A percentile compares a stretch with the other conserved stretches of the same genome.
Conservation (phyloP, 2,797 vertebrate species). For the Morelia viridis region DNA sequence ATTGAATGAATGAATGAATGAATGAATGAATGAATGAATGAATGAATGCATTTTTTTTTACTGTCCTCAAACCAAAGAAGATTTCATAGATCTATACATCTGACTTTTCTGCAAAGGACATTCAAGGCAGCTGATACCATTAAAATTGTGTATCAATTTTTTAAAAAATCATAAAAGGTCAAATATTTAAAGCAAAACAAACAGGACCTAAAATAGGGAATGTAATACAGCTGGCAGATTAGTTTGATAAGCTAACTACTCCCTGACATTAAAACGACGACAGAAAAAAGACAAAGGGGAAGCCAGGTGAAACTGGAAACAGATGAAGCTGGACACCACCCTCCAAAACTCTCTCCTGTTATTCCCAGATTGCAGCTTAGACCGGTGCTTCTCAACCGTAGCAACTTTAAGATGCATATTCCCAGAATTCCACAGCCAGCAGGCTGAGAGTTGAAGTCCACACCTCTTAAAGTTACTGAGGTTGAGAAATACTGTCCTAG, state of each 20-base stretch:
- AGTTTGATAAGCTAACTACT: neutral
- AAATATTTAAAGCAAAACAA: neutral
- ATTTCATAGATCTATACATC: neutral
- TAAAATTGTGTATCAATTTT: neutral
- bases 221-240: neutral
- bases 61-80: too few species aligned
- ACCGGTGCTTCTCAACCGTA: too few species aligned
- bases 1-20: too few species aligned
- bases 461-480: too few species aligned
- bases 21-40: too few species aligned
- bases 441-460: too few species aligned
- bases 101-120: neutral
- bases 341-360: neutral
- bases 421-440: too few species aligned
- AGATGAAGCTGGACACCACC: neutral
- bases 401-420: too few species aligned
- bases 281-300: neutral
- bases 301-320: neutral
- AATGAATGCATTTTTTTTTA: too few species aligned
- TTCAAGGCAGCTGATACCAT: neutral
- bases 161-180: neutral
- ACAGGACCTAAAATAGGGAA: neutral
- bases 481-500: too few species aligned
- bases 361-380: neutral
- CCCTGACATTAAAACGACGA: neutral